These are phyloP conservation scores for Clarias gariepinus DNA, from an alignment of 2,113 vertebrate species.

Conservation along the genomic window DNA sequence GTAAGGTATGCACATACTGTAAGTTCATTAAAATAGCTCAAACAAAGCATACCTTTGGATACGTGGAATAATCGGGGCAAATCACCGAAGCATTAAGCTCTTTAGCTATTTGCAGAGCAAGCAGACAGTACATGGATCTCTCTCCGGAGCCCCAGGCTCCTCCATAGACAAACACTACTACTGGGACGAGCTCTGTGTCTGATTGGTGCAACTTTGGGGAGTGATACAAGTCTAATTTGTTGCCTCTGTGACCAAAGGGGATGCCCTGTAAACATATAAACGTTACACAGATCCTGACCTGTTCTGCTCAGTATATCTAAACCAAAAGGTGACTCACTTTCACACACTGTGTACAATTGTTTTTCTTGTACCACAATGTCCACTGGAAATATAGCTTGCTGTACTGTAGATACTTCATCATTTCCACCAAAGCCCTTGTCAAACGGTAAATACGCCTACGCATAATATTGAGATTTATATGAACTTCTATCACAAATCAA, in stretches of 20 bases:
- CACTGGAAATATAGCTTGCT: conserved; percentile 68
- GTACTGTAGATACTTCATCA: conserved; percentile 70
- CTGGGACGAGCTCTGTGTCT: conserved; percentile 34
- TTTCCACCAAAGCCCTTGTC: conserved; percentile 68
- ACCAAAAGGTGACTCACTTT: conserved; percentile 62
- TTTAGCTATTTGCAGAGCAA: conserved; percentile 70
- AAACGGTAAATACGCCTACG: conserved; percentile 68
- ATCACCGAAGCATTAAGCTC: conserved; percentile 69
- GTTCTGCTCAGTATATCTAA: not conserved
- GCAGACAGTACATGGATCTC: conserved; percentile 70
- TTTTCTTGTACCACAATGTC: conserved; percentile 70
- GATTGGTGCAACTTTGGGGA: conserved; percentile 46
- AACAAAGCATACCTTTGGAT: conserved; percentile 66
- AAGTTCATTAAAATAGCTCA: not conserved
- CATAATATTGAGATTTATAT: conserved; percentile 9
- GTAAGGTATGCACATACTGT: not conserved
- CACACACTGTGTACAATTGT: conserved; percentile 63
- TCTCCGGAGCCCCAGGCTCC: conserved; percentile 74
- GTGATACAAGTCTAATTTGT: conserved; percentile 74
- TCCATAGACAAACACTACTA: conserved; percentile 73
- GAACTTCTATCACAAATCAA: not conserved
- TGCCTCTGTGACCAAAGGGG: conserved; percentile 66
- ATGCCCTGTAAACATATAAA: conserved; percentile 61
- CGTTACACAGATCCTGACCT: not conserved
- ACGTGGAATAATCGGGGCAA: conserved; percentile 74